phyloP scores from a whole-genome alignment of 2,113 vertebrate species.

The Pelmatolapia mariae region DNA sequence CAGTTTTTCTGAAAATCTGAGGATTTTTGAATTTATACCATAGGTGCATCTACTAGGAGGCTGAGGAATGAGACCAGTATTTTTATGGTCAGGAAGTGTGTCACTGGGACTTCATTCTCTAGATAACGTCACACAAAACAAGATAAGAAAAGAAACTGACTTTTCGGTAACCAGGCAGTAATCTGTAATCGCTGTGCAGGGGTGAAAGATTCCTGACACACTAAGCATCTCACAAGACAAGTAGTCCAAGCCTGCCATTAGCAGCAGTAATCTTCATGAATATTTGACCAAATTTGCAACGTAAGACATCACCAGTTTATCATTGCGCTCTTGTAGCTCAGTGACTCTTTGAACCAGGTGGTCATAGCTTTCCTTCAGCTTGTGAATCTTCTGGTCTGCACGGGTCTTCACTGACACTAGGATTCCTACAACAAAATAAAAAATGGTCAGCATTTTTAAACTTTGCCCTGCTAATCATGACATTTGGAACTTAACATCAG shows the following conservation, averaged over 20 bases:
- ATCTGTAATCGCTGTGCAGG: neutral
- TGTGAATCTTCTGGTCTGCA: constrained; percentile 78
- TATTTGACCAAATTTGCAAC: neutral
- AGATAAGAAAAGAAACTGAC: fast-evolving
- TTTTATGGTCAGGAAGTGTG: fast-evolving
- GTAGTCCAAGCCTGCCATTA: neutral
- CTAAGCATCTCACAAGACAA: neutral
- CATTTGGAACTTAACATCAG: neutral
- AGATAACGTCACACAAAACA: neutral
- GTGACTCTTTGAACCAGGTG: constrained; percentile 77
- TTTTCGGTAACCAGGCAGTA: neutral
- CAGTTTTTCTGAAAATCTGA: neutral
- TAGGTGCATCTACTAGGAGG: neutral
- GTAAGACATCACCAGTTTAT: constrained; percentile 76
- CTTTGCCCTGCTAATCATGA: neutral
- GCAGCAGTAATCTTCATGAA: neutral
- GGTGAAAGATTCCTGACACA: neutral
- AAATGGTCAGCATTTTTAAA: neutral
- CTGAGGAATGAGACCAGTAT: neutral
- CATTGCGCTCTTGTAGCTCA: constrained; percentile 77
- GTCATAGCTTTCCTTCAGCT: constrained; percentile 84
- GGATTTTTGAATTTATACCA: neutral
- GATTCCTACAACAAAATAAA: constrained; percentile 74
- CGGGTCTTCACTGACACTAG: constrained; percentile 88
- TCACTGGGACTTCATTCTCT: fast-evolving